Evolutionary conservation across 1,140 invertebrate species (phyloP).

Genomic region (Zaprionus inermis): DNA sequence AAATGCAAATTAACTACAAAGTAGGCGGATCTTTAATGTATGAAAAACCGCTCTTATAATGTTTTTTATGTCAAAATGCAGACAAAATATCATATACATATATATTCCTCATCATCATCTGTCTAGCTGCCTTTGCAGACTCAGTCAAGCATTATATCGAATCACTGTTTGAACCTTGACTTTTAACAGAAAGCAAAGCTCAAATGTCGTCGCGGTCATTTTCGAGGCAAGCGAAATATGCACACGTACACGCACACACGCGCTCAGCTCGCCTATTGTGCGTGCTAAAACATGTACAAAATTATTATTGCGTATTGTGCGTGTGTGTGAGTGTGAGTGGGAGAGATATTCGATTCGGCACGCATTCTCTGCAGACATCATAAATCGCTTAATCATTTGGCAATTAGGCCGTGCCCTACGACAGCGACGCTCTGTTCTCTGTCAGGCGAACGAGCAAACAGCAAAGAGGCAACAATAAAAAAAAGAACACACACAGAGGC

Average conservation of each 20-base stretch:
- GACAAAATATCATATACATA: background rate
- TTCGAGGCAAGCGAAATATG: background rate
- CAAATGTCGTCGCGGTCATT: constrained; percentile 42
- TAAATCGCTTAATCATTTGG: constrained; percentile 84
- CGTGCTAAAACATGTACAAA: constrained; percentile 78
- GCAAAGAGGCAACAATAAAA: constrained; percentile 34
- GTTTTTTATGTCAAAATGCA: too few relatives aligned
- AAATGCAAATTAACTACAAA: background rate
- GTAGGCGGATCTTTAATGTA: background rate
- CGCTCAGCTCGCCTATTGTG: constrained; percentile 56
- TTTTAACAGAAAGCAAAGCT: constrained; percentile 13
- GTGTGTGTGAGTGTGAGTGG: background rate
- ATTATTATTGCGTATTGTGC: constrained; percentile 67
- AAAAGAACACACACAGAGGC: constrained; percentile 39
- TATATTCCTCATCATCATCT: background rate
- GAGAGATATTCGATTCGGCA: constrained; percentile 53
- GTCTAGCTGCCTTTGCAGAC: background rate
- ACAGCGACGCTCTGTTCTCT: constrained; percentile 37
- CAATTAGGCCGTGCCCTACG: constrained; percentile 74
- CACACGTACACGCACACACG: background rate
- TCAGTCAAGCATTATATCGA: background rate
- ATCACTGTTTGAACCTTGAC: constrained; percentile 29
- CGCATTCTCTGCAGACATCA: constrained; percentile 81
- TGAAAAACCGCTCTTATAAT: background rate
- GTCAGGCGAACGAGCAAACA: constrained; percentile 37